Evolutionary conservation across 1,140 invertebrate species (phyloP).

Genomic region (Aethina tumida): DNA sequence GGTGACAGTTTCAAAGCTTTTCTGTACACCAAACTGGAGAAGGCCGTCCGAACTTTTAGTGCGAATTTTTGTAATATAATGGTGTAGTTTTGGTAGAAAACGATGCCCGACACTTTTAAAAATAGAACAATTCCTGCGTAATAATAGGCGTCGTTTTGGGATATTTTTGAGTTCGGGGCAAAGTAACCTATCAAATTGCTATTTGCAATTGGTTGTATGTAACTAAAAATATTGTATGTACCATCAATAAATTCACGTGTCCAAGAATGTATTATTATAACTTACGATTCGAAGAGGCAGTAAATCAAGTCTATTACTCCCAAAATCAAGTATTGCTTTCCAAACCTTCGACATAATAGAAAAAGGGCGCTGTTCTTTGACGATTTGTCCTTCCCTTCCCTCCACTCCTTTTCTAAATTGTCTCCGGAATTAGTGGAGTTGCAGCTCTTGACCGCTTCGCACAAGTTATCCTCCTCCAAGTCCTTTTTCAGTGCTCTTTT

Average conservation of each 20-base stretch:
- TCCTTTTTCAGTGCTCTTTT: slow-evolving; percentile 20
- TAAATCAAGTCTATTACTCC: slow-evolving; percentile 14
- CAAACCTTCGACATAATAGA: slow-evolving; percentile 18
- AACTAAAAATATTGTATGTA: slow-evolving; percentile 14
- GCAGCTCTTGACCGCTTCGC: slow-evolving; percentile 20
- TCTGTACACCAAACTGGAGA: slow-evolving; percentile 68
- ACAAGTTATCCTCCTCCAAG: slow-evolving; percentile 25
- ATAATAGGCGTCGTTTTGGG: slow-evolving; percentile 8
- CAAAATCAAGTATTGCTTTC: slow-evolving; percentile 16
- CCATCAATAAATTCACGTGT: background rate
- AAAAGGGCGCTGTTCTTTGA: slow-evolving; percentile 16
- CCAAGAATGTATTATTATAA: background rate
- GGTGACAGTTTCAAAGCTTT: slow-evolving; percentile 65
- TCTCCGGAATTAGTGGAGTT: slow-evolving; percentile 22
- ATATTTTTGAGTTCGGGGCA: background rate
- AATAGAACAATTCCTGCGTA: slow-evolving; percentile 9
- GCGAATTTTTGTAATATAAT: slow-evolving; percentile 60
- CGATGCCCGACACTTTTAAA: slow-evolving; percentile 3
- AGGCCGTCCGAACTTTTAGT: slow-evolving; percentile 69
- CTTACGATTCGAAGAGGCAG: slow-evolving; percentile 18
- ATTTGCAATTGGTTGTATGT: slow-evolving; percentile 16
- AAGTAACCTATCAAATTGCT: slow-evolving; percentile 20
- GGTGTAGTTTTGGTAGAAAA: slow-evolving; percentile 59
- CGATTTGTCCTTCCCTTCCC: slow-evolving; percentile 17
- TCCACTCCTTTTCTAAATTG: slow-evolving; percentile 24